Evolutionary conservation across 2,797 vertebrate genomes (phyloP), one percentile per base, ranked within the genome.

Genomic region (Acanthurus tractus): DNA sequence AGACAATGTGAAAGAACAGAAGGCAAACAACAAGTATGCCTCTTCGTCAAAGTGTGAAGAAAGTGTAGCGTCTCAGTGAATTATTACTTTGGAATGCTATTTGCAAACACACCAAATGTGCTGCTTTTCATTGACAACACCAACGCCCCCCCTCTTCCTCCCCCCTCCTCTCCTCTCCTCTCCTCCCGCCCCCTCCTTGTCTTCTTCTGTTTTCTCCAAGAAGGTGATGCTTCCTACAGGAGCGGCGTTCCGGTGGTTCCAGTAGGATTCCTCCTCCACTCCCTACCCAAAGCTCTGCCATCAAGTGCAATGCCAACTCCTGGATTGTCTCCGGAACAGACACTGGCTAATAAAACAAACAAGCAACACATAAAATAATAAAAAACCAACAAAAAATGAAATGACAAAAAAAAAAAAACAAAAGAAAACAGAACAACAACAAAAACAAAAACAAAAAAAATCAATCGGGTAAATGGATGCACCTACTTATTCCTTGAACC

Each of bases 141-240:
- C 70, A 70, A 59, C 29, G 25, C n/a, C 25, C 25, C 25, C 29
- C 63, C 58, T 46, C 57, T 50, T 74, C 42, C n/a, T n/a, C 25
- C 25, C 25, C 29, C 63, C 58, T 46, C 57, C 53, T 74, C 42
- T 62, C 58, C 49, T 69, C 18, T 57, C 61, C 61, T 10, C 62
- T 55, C 54, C 3, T 49, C 29, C 29, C 29, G 29, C 29, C 29
- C 85, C 86, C 70, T 62, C 75, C 81, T 67, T 86, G 52, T 34
- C 29, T 34, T 93, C 81, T 84, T 90, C 83, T 86, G 86, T 96
- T 95, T 95, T 94, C 95, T 96, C 95, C 94, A 97, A 98, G 97
- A 99, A 99, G 97, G 97, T 99, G 96, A 99, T 99, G 97, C 97
- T 99, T 96, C 98, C 98, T 92, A 96, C 97, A 93, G 98, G 98